Percentiles rank a stretch among this genome's conserved stretches.
These are phyloP conservation scores for Chondrilla cf. caribensis DNA, from an alignment of 37 sponge, comb jelly and placozoan species.

Conservation along the genomic window DNA sequence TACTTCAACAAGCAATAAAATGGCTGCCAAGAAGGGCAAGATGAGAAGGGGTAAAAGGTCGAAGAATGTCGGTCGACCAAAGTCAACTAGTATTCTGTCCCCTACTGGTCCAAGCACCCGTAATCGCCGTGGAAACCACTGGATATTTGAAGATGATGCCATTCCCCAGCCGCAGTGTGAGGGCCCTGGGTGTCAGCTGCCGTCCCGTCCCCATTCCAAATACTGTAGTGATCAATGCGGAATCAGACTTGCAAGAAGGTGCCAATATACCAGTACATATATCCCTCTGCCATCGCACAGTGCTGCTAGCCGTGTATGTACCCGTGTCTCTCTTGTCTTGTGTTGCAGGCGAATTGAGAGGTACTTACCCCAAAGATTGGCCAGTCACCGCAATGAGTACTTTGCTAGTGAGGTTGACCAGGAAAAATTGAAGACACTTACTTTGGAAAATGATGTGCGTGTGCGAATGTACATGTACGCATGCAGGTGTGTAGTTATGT, in stretches of 20 bases:
- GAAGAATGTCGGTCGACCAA: background rate
- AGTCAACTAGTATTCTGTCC: background rate
- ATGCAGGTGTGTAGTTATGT: background rate
- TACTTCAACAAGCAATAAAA: background rate
- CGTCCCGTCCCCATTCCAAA: constrained; percentile 83
- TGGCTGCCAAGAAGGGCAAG: background rate
- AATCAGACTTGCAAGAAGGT: constrained; percentile 73
- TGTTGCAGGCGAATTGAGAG: constrained; percentile 49
- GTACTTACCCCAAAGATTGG: constrained; percentile 36
- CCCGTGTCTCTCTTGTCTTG: no score
- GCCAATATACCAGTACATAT: background rate
- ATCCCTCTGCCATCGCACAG: background rate
- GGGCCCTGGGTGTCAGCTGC: constrained; percentile 80
- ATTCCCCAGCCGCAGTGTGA: constrained; percentile 52
- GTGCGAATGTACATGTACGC: background rate
- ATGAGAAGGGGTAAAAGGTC: background rate
- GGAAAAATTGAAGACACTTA: constrained; percentile 44
- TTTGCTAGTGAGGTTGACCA: constrained; percentile 41
- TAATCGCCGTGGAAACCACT: background rate
- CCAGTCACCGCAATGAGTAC: constrained; percentile 16
- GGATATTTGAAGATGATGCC: background rate
- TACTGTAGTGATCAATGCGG: constrained; percentile 98
- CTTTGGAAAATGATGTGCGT: constrained; percentile 50
- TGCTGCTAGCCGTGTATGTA: background rate
- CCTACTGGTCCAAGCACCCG: background rate